Evolutionary conservation across 2,797 vertebrate species (phyloP).

Genomic region (Chrosomus eos): DNA sequence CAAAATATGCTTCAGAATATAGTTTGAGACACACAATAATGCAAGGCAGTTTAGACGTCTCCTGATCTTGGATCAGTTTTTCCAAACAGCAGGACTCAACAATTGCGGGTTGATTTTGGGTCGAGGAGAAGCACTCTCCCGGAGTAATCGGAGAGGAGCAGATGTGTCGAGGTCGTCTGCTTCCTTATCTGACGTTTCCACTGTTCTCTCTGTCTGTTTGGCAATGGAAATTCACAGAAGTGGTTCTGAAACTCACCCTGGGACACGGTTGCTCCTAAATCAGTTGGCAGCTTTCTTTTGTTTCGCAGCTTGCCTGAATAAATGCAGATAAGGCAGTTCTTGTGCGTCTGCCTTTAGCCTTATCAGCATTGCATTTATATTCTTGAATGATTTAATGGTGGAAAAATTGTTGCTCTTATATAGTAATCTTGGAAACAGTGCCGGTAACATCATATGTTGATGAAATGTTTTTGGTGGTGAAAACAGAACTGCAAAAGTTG

Average conservation of each 20-base stretch:
- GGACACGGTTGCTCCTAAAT: conserved; percentile 20
- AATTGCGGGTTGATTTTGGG: background rate
- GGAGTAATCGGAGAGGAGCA: conserved; percentile 42
- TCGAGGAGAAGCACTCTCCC: background rate
- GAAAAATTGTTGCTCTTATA: too few relatives aligned
- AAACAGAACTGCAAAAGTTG: background rate
- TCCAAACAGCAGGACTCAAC: background rate
- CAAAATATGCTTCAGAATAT: background rate
- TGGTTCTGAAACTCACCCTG: conserved; percentile 14
- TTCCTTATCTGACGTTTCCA: conserved; percentile 42
- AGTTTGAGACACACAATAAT: background rate
- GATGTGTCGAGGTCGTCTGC: conserved; percentile 22
- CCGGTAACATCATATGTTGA: background rate
- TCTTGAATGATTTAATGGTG: background rate
- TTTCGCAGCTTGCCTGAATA: conserved; percentile 28
- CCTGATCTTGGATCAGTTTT: background rate
- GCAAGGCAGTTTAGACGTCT: conserved; percentile 4
- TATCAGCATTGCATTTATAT: background rate
- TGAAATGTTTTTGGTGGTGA: background rate
- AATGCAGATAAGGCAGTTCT: conserved; percentile 24
- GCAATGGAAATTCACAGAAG: conserved; percentile 1
- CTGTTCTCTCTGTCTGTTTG: background rate
- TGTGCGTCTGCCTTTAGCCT: background rate
- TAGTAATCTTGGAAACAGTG: background rate
- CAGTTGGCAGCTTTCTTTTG: conserved; percentile 28